Evolutionary conservation across 1,140 invertebrate species (phyloP).

Genomic region (Lutraria rhynchaena): DNA sequence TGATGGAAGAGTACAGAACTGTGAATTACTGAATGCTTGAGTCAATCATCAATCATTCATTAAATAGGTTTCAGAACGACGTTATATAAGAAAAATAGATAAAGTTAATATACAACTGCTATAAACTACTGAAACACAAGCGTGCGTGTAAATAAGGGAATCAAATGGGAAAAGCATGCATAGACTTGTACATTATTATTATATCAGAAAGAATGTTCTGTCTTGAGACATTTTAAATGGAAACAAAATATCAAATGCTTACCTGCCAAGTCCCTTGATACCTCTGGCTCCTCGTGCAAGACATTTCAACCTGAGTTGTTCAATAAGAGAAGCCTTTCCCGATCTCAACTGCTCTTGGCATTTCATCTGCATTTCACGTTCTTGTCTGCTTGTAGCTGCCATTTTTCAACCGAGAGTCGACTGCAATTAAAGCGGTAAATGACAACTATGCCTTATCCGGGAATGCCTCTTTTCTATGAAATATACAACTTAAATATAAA

Average conservation of each 20-base stretch:
- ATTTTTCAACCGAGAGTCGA: conserved; percentile 69
- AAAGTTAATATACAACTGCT: not conserved
- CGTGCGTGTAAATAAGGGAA: not conserved
- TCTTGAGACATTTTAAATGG: not conserved
- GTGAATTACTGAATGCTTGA: too few relatives aligned
- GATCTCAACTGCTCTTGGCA: conserved; percentile 83
- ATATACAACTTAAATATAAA: not conserved
- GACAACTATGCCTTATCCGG: not conserved
- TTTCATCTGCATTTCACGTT: conserved; percentile 92
- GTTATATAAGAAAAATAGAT: not conserved
- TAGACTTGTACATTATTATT: not conserved
- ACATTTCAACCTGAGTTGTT: conserved; percentile 92
- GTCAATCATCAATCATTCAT: too few relatives aligned
- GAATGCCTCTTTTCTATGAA: not conserved
- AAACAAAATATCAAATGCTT: conserved; percentile 68
- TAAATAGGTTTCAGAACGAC: not conserved
- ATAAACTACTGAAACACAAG: not conserved
- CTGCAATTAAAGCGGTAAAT: conserved; percentile 10
- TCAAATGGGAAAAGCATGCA: not conserved
- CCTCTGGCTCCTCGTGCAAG: conserved; percentile 93
- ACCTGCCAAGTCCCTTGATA: conserved; percentile 94
- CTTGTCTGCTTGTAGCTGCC: conserved; percentile 81
- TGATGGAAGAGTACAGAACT: too few relatives aligned
- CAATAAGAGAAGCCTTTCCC: conserved; percentile 86
- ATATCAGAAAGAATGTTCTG: not conserved